phyloP scores from a whole-genome alignment of 2,797 vertebrate species.

The Acrossocheilus fasciatus region DNA sequence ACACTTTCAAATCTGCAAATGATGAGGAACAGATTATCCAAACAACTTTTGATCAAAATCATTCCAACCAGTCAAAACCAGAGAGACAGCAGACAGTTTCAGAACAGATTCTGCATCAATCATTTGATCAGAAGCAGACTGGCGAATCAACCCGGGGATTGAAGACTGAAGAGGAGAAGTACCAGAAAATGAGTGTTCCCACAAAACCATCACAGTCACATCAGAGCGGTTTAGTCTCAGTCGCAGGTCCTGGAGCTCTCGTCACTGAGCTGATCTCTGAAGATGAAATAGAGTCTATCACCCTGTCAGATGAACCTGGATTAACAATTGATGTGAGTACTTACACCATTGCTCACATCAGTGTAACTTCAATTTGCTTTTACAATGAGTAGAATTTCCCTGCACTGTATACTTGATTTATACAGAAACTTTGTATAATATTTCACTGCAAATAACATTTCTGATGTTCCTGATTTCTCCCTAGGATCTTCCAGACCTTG shows the following conservation, averaged over 20 bases:
- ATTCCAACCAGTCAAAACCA: constrained; percentile 18
- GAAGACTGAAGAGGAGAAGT: constrained; percentile 3
- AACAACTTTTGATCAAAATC: constrained; percentile 26
- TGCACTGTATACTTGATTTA: not conserved
- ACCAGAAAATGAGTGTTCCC: not conserved
- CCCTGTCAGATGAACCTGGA: constrained; percentile 43
- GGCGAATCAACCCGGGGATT: not conserved
- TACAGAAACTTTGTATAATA: not conserved
- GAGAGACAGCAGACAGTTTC: constrained; percentile 6
- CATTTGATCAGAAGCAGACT: not conserved
- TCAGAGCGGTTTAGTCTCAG: not conserved
- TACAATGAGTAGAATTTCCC: not conserved
- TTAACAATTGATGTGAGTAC: constrained; percentile 55
- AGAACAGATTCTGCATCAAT: not conserved
- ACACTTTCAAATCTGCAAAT: not conserved
- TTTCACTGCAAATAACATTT: not conserved
- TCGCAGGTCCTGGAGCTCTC: constrained; percentile 45
- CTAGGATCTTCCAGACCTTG: constrained; percentile 92
- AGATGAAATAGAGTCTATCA: constrained; percentile 71
- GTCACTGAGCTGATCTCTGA: constrained; percentile 73
- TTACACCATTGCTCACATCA: not conserved
- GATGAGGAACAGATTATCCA: constrained; percentile 10
- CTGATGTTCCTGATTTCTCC: constrained; percentile 2
- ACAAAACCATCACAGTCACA: not conserved
- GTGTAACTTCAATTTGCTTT: not conserved